phyloP scores from a whole-genome alignment of 1,140 invertebrate species.

The Stenopsyche tienmushanensis region DNA sequence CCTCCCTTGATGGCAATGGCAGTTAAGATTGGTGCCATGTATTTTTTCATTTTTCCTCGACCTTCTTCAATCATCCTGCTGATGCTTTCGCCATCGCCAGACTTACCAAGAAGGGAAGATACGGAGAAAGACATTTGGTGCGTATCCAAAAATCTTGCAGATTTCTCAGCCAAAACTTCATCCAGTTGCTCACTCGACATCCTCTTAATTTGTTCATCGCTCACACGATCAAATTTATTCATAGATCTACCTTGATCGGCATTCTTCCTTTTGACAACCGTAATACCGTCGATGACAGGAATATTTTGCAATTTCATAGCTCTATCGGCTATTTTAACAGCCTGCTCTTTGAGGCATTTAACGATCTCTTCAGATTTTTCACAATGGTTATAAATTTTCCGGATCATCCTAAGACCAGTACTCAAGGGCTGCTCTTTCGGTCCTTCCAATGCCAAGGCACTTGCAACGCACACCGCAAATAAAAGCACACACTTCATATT shows the following conservation, averaged over 20 bases:
- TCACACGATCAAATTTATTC: conserved; percentile 51
- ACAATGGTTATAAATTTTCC: conserved; percentile 63
- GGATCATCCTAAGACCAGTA: conserved; percentile 50
- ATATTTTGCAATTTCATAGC: conserved; percentile 62
- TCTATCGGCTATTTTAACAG: conserved; percentile 62
- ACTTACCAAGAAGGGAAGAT: conserved; percentile 44
- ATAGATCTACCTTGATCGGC: conserved; percentile 51
- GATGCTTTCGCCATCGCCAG: conserved; percentile 41
- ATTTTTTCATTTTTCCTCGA: conserved; percentile 59
- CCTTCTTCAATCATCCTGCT: conserved; percentile 57
- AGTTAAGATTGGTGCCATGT: conserved; percentile 60
- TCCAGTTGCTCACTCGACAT: conserved; percentile 55
- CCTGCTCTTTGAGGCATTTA: conserved; percentile 68
- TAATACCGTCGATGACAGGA: conserved; percentile 63
- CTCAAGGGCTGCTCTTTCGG: conserved; percentile 45
- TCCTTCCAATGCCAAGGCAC: conserved; percentile 45
- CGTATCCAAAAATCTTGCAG: conserved; percentile 60
- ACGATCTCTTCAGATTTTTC: conserved; percentile 60
- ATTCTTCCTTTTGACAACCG: conserved; percentile 51
- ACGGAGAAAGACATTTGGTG: conserved; percentile 62
- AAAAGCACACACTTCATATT: conserved; percentile 38
- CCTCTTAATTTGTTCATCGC: conserved; percentile 57
- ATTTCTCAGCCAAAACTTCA: conserved; percentile 58
- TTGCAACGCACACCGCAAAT: conserved; percentile 43
- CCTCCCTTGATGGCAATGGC: conserved; percentile 66